Conservation (phyloP, 2,113 vertebrate species). For the Arvicanthis niloticus region DNA sequence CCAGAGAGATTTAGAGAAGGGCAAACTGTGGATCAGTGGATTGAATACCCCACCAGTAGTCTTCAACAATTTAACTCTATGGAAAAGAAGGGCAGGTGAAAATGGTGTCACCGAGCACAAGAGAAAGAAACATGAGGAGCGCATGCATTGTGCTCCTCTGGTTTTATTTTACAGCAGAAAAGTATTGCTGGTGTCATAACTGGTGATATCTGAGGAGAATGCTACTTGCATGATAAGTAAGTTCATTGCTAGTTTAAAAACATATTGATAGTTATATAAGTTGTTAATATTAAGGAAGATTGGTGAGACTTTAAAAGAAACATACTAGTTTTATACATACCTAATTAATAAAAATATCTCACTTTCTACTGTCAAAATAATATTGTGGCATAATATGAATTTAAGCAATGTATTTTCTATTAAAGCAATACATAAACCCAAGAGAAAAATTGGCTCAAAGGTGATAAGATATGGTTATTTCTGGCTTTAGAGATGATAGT, state of each 20-base stretch:
- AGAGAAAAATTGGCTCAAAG: background rate
- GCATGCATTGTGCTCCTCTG: background rate
- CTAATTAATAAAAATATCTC: background rate
- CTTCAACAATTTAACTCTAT: background rate
- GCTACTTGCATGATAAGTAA: background rate
- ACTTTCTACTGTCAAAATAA: background rate
- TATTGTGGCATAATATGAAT: background rate
- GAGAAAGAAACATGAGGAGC: background rate
- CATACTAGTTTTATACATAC: background rate
- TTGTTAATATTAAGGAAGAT: background rate
- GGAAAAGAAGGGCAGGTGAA: background rate
- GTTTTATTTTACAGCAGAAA: background rate
- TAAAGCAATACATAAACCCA: background rate
- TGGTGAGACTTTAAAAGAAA: background rate
- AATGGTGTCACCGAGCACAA: background rate
- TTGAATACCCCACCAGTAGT: background rate
- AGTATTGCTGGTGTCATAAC: background rate
- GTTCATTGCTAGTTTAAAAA: background rate
- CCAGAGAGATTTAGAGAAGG: background rate
- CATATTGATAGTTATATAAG: background rate
- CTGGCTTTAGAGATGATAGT: background rate
- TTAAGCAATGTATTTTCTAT: background rate
- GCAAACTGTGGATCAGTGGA: background rate
- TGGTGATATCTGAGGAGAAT: background rate
- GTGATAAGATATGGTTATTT: conserved; percentile 25